Base-by-base conservation (phyloP, 2,797 vertebrate species). In the Knipowitschia caucasica region DNA sequence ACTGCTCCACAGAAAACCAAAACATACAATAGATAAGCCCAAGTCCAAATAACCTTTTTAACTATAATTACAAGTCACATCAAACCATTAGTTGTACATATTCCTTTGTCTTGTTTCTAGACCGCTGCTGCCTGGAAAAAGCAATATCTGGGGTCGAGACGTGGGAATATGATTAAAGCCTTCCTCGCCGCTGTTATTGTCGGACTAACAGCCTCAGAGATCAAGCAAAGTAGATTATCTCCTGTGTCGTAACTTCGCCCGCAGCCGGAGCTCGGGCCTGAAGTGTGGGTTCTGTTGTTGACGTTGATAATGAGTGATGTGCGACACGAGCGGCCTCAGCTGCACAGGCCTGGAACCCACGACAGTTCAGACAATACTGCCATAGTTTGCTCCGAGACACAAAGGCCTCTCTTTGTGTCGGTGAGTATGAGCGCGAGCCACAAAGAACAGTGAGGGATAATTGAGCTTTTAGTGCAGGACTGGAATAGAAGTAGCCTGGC, bases 181-280 rank as follows among this genome's bases (percentile, higher is more conserved):
- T 70, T 50, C 44, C 36, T 62, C 52, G 26, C 68, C 20, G 71
- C 64, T 15, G 73, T 79, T 81, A 81, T 83, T 75, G 70, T 84
- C 83, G 67, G 61, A 64, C 80, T 84, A 84, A 75, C 78, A 77
- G 76, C 45, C 60, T 71, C 71, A 68, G 75, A 76, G 88, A 86
- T 82, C 69, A 83, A 71, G 80, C 75, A 78, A 86, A 88, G 82
- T 88, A 81, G 89, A 87, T 87, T 78, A 80, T 81, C 81, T 79
- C 58, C 78, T 75, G 81, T 85, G 84, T 85, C 78, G 72, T 69
- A 25, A 17, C 56, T 64, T 64, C 64, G 82, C 84, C 85, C 27
- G 66, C 60, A 78, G 80, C 75, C 45, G 4, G 50, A 71, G 78
- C 67, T 74, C 77, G 77, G 72, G 59, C 53, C 71, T 14, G 53